These are phyloP conservation scores for Drosophila quasianomalipes DNA, from an alignment of 2,888 invertebrate genomes.

Conservation along the genomic window DNA sequence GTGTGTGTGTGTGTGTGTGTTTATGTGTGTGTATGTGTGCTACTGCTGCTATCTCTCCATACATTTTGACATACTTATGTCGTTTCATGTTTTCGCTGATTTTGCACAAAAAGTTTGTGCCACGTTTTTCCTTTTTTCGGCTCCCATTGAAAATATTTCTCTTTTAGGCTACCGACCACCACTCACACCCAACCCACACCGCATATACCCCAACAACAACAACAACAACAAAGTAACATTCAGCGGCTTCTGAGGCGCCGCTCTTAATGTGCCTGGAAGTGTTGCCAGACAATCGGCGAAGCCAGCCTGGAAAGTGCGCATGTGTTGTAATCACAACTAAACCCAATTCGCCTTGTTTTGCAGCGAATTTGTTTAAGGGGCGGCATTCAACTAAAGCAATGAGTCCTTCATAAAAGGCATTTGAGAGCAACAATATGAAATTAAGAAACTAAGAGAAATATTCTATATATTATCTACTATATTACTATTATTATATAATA, in stretches of 20 bases:
- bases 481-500: not conserved
- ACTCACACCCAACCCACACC: not conserved
- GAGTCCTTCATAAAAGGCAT: no score
- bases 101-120: conserved; percentile 73
- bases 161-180: conserved; percentile 37
- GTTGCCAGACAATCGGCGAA: conserved; percentile 23
- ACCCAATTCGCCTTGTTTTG: conserved; percentile 57
- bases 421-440: no score
- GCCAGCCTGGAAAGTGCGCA: conserved; percentile 66
- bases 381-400: not conserved
- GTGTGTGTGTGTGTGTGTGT: conserved; percentile 18
- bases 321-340: conserved; percentile 56
- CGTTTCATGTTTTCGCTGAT: conserved; percentile 80
- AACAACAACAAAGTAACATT: conserved; percentile 10
- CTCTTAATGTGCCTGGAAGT: conserved; percentile 61
- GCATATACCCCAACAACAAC: conserved; percentile 1
- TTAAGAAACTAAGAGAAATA: not conserved
- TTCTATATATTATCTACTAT: not conserved
- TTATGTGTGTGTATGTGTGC: conserved; percentile 33
- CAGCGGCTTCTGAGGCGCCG: conserved; percentile 43
- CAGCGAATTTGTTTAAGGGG: conserved; percentile 45
- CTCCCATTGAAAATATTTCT: conserved; percentile 57
- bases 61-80: conserved; percentile 82
- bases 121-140: conserved; percentile 59
- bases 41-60: conserved; percentile 62